Evolutionary conservation across 2,797 vertebrate genomes (phyloP), one percentile per base, ranked within the genome.

Genomic region (Semaprochilodus insignis): DNA sequence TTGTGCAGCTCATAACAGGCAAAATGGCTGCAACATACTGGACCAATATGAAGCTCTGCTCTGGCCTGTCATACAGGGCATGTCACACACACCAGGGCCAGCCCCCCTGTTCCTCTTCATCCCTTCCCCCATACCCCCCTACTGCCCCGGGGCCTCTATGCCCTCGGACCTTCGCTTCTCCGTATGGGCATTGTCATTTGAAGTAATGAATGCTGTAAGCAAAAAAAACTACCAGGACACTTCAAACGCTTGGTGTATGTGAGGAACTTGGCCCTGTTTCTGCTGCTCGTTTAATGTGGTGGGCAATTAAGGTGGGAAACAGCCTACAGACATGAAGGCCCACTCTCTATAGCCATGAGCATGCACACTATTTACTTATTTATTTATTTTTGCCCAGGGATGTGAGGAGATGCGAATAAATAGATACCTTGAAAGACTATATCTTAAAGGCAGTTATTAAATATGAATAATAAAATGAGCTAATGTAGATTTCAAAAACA

Each of bases 241-340:
- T 83, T 88, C 78, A 84, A 86, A 89, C 85, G 57, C 83, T 88
- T 83, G 88, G 89, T 88, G 88, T 90, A 88, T 19, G 34, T 67
- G 63, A 0, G 19, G 19, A 90, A 92, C 88, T 84, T 75, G 72
- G 84, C 63, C 79, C 34, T 57, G 80, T 27, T 80, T 81, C 55
- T 81, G 83, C 73, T 72, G 66, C 65, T 85, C 6, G 89, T 92
- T 92, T 92, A 91, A 92, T 93, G 90, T 90, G 88, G 88, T 85
- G 87, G 85, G 88, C 91, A 92, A 93, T 93, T 93, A 91, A 92
- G 88, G 80, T 85, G 77, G 72, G 62, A 82, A 83, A 76, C 82
- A 78, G 80, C 82, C 87, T 83, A 86, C 62, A 83, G 81, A 81
- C 62, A 82, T 74, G 44, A 60, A 67, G 75, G 63, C 44, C 59